Percentiles rank a stretch among this genome's conserved stretches.
phyloP scores from a whole-genome alignment of 1,140 invertebrate genomes.

The Alviniconcha marisindica region DNA sequence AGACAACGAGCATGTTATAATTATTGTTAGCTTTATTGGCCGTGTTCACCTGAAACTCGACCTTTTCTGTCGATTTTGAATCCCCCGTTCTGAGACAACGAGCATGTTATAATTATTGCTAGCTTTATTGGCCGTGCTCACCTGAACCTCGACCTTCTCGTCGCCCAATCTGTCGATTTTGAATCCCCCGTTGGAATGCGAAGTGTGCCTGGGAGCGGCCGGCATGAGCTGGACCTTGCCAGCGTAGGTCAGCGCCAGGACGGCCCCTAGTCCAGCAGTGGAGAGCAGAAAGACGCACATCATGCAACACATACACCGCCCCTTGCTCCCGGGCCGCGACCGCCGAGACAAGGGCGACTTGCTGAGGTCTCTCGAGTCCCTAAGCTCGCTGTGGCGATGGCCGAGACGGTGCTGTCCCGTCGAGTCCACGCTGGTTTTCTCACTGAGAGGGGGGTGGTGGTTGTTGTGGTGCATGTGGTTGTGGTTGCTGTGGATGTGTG shows the following conservation, averaged over 20 bases:
- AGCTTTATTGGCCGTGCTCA: too few relatives aligned
- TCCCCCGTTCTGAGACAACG: too few relatives aligned
- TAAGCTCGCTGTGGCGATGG: background rate
- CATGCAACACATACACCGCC: conserved; percentile 41
- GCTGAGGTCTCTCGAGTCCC: conserved; percentile 35
- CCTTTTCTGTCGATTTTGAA: too few relatives aligned
- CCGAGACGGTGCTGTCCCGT: background rate
- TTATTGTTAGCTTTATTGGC: too few relatives aligned
- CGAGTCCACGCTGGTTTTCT: conserved; percentile 6
- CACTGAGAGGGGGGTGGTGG: background rate
- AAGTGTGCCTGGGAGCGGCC: background rate
- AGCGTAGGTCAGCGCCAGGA: conserved; percentile 34
- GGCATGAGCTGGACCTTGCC: conserved; percentile 23
- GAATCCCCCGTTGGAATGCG: conserved; percentile 33
- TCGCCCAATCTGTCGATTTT: background rate
- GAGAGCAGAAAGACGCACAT: conserved; percentile 41
- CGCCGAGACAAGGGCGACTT: conserved; percentile 16
- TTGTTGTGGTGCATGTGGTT: conserved; percentile 1
- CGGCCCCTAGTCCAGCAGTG: conserved; percentile 31
- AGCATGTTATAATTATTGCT: too few relatives aligned
- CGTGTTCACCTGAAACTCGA: too few relatives aligned
- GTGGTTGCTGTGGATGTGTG: background rate
- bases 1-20: too few relatives aligned
- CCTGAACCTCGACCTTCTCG: conserved; percentile 7
- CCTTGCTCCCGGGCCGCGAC: conserved; percentile 19